Conservation (phyloP, 2,888 invertebrate species). For the Metalampra italica region DNA sequence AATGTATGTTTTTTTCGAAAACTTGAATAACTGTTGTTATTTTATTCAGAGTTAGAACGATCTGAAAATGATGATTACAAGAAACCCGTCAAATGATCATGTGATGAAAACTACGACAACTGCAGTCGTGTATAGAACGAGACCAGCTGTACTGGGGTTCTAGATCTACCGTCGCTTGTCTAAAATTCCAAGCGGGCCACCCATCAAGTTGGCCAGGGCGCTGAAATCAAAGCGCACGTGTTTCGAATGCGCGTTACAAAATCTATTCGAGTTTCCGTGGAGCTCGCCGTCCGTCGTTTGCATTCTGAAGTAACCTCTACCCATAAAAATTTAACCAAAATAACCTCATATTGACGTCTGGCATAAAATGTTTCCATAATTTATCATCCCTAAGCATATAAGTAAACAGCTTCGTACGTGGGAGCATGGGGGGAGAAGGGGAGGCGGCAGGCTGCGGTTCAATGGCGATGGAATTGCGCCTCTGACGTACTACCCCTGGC, state of each 20-base stretch:
- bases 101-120: too few species aligned
- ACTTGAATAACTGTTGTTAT: too few species aligned
- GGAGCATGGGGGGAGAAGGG: conserved; percentile 26
- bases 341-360: conserved; percentile 11
- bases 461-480: conserved; percentile 19
- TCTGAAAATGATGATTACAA: too few species aligned
- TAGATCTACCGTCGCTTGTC: conserved; percentile 11
- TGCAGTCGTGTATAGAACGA: too few species aligned
- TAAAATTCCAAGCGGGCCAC: conserved; percentile 36
- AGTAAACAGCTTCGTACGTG: conserved; percentile 32
- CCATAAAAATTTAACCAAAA: conserved; percentile 8
- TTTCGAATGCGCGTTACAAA: conserved; percentile 31
- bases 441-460: conserved; percentile 20
- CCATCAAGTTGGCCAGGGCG: conserved; percentile 47
- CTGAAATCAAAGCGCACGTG: conserved; percentile 61
- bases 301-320: conserved; percentile 29
- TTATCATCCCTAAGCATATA: conserved; percentile 26
- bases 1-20: too few species aligned
- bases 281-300: conserved; percentile 39
- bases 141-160: too few species aligned
- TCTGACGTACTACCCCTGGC: conserved; percentile 10
- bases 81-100: too few species aligned
- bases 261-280: conserved; percentile 31
- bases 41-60: too few species aligned
- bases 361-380: conserved; percentile 29